Conservation (phyloP, 2,888 invertebrate genomes). For the Pantelozetes paolii region DNA sequence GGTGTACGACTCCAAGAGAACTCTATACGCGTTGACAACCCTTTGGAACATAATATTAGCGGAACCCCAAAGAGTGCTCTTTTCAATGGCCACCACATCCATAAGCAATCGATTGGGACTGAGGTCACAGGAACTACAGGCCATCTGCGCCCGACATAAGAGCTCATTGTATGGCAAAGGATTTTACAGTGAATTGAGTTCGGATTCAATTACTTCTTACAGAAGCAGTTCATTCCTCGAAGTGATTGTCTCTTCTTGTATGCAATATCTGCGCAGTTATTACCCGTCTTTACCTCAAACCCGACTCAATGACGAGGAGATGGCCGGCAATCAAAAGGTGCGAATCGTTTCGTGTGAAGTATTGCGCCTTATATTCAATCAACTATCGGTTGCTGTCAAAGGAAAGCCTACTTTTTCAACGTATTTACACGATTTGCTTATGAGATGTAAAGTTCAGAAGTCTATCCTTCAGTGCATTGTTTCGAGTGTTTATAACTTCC, state of each 20-base stretch:
- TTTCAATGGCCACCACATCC: conserved; percentile 70
- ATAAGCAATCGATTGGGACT: conserved; percentile 58
- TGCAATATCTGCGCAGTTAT: conserved; percentile 75
- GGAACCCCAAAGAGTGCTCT: conserved; percentile 68
- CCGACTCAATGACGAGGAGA: conserved; percentile 64
- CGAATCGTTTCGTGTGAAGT: conserved; percentile 71
- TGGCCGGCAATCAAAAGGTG: conserved; percentile 69
- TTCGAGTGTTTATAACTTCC: conserved; percentile 62
- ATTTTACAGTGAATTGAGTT: conserved; percentile 52
- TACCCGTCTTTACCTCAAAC: conserved; percentile 66
- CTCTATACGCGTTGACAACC: conserved; percentile 68
- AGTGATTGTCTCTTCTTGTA: conserved; percentile 65
- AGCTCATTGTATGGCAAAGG: conserved; percentile 69
- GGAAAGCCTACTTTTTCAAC: conserved; percentile 72
- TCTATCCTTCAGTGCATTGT: conserved; percentile 73
- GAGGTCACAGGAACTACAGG: conserved; percentile 50
- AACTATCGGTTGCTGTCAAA: conserved; percentile 67
- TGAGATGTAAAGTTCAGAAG: conserved; percentile 76
- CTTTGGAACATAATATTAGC: conserved; percentile 67
- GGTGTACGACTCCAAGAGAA: conserved; percentile 69
- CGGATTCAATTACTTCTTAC: conserved; percentile 49
- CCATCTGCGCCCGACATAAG: conserved; percentile 67
- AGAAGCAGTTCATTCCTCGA: conserved; percentile 75
- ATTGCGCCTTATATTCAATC: conserved; percentile 62
- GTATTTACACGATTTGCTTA: conserved; percentile 58